Percentiles rank a stretch among this genome's conserved stretches.
phyloP scores from a whole-genome alignment of 2,888 invertebrate genomes.

The Drosophila infuscata region DNA sequence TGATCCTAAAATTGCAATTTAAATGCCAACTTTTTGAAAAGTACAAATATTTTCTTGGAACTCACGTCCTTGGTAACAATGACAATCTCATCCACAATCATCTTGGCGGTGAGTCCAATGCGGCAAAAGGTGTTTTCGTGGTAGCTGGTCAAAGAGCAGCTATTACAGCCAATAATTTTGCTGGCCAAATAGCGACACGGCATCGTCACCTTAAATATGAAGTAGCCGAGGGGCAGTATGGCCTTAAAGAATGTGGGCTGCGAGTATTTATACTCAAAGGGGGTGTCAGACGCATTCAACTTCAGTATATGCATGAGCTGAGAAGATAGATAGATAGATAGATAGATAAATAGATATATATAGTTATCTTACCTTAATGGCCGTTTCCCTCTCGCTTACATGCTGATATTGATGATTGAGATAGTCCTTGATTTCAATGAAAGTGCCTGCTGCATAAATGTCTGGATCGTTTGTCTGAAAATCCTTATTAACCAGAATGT shows the following conservation, averaged over 20 bases:
- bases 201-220: conserved; percentile 65
- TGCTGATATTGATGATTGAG: conserved; percentile 72
- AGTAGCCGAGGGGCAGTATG: conserved; percentile 63
- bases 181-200: conserved; percentile 69
- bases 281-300: not conserved
- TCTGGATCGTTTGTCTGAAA: conserved; percentile 68
- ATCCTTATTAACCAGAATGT: conserved; percentile 57
- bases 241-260: conserved; percentile 62
- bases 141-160: conserved; percentile 58
- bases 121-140: conserved; percentile 71
- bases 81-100: conserved; percentile 78
- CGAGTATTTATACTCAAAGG: conserved; percentile 57
- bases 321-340: not conserved
- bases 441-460: conserved; percentile 74
- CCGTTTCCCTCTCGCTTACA: conserved; percentile 60
- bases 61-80: conserved; percentile 72
- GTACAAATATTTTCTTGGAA: not conserved
- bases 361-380: conserved; percentile 67
- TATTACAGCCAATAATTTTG: conserved; percentile 37
- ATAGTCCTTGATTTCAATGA: conserved; percentile 33
- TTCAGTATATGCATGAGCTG: conserved; percentile 65
- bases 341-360: not conserved
- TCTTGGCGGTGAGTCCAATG: conserved; percentile 60
- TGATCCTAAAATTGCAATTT: conserved; percentile 12
- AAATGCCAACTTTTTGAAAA: not conserved